Conservation (phyloP, 2,888 invertebrate species). For the Tetragnatha montana region DNA sequence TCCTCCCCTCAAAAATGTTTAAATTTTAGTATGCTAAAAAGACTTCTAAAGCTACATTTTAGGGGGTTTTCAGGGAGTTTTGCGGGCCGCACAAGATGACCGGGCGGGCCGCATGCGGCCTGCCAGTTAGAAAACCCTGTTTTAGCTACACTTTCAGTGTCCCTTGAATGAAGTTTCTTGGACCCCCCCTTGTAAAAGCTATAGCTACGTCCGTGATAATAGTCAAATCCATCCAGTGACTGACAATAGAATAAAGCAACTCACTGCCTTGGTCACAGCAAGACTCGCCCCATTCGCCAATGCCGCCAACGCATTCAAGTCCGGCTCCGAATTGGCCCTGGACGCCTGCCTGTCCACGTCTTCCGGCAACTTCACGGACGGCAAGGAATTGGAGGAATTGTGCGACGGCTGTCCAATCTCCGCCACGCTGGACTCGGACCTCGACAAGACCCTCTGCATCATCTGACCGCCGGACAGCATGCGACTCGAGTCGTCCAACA, state of each 20-base stretch:
- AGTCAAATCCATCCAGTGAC: no score
- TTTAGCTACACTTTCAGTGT: no score
- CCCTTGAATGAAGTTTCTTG: no score
- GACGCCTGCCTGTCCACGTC: conserved; percentile 76
- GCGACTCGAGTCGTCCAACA: conserved; percentile 81
- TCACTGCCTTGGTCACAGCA: conserved; percentile 21
- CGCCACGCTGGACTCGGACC: conserved; percentile 85
- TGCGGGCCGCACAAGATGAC: no score
- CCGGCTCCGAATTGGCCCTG: conserved; percentile 75
- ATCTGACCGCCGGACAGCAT: conserved; percentile 14
- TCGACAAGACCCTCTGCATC: conserved; percentile 70
- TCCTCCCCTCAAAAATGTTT: no score
- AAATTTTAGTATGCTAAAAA: no score
- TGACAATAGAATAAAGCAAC: background rate
- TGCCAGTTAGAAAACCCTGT: no score
- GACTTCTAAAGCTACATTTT: no score
- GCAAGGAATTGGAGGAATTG: conserved; percentile 64
- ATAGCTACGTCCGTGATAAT: no score
- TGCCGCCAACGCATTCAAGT: conserved; percentile 71
- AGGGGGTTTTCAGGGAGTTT: no score
- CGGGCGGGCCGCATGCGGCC: no score
- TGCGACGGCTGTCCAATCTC: conserved; percentile 73
- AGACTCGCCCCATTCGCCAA: conserved; percentile 21
- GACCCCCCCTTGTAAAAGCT: no score
- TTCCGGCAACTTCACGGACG: conserved; percentile 49